Percentiles rank a stretch among this genome's conserved stretches.
Evolutionary conservation across 2,113 vertebrate genomes (phyloP).

Genomic region (Poicephalus meyeri): DNA sequence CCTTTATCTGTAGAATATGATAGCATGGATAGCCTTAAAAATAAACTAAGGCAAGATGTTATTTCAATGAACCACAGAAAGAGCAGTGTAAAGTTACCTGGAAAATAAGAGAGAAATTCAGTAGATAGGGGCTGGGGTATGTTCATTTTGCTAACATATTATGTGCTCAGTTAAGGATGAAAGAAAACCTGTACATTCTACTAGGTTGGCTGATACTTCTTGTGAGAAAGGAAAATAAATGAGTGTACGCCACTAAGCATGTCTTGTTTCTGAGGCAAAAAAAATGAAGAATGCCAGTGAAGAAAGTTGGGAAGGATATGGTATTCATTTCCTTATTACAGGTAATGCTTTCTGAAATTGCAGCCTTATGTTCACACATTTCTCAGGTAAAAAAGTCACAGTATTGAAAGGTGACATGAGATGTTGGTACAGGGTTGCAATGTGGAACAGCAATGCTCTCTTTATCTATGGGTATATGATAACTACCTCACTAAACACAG

Average conservation of each 20-base stretch:
- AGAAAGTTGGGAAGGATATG: not conserved
- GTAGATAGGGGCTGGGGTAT: not conserved
- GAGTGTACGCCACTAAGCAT: not conserved
- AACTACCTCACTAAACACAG: not conserved
- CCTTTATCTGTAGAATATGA: not conserved
- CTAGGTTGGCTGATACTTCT: not conserved
- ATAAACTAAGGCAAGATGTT: not conserved
- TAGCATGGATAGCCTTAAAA: not conserved
- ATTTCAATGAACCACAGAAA: not conserved
- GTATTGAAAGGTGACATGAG: not conserved
- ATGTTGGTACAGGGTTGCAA: not conserved
- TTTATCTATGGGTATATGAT: not conserved
- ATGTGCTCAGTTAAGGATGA: conserved; percentile 33
- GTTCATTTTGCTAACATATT: conserved; percentile 36
- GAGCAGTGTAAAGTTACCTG: not conserved
- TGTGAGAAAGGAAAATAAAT: conserved; percentile 27
- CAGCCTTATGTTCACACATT: not conserved
- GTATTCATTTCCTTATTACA: not conserved
- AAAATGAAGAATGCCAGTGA: not conserved
- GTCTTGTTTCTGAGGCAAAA: not conserved
- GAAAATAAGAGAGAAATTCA: conserved; percentile 20
- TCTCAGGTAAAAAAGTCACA: not conserved
- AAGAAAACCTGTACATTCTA: conserved; percentile 41
- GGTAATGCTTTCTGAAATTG: conserved; percentile 2
- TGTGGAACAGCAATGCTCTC: not conserved